Base-by-base conservation (phyloP, 2,797 vertebrate species). In the Lepilemur ruficaudatus region DNA sequence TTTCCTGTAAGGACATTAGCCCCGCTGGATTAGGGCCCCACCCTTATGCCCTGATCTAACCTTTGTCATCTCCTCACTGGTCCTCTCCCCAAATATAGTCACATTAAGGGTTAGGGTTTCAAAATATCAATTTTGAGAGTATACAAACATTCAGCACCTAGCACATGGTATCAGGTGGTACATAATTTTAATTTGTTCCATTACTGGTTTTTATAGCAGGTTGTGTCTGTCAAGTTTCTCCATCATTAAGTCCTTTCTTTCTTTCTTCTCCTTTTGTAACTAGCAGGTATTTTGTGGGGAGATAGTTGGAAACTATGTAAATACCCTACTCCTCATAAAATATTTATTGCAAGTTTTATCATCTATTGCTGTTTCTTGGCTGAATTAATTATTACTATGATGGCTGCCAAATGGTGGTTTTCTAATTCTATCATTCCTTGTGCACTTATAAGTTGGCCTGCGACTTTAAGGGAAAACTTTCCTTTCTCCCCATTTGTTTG, bases 321-420 rank as follows among this genome's bases (percentile, higher is more conserved):
- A 67, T 82, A 82, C 38, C 30, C 13, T 23, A 41, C 11, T 46
- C 38, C 70, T 86, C 20, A 82, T 87, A 67, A 78, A 38, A 32
- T 90, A 67, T 73, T 96, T 90, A 87, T 82, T 92, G 65, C 3
- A n/a, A 30, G 25, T 76, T 81, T 89, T 86, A 75, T 78, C 69
- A 89, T 48, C 70, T 48, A 70, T 61, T 63, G 65, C 70, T 94
- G 46, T 72, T 95, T 86, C 59, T 85, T 97, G 84, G 55, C 35
- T 70, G 43, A 87, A 90, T 90, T 87, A 82, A 79, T 90, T 87
- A 70, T 78, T 90, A 25, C 59, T 35, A 32, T 38, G 22, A 67
- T 59, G 73, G 30, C 10, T 52, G 30, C 84, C 72, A 89, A 84
- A 48, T 35, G 38, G 48, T 41, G 28, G 84, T 84, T 84, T 96